Evolutionary conservation across 1,140 invertebrate genomes (phyloP), one percentile per base, ranked within the genome.

Genomic region (Ceratosolen fusciceps): DNA sequence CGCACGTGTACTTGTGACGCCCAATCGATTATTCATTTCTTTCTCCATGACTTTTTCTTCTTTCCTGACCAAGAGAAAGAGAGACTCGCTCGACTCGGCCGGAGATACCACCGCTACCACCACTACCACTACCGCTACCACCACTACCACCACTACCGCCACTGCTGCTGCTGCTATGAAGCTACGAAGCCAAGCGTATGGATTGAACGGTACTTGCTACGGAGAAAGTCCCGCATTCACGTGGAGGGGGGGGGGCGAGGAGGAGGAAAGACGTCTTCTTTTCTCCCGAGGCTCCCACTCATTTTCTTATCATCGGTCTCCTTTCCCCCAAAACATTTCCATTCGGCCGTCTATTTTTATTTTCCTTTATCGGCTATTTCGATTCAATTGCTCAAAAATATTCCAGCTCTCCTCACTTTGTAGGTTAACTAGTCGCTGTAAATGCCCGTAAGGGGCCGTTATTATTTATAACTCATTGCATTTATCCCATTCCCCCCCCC

Each of bases 151-250:
- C n/a, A n/a, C n/a, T n/a, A n/a, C n/a, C n/a, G n/a, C n/a, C n/a
- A n/a, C n/a, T n/a, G n/a, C n/a, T n/a, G n/a, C n/a, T n/a, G n/a
- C n/a, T n/a, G n/a, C n/a, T n/a, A n/a, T n/a, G n/a, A n/a, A n/a
- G n/a, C n/a, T n/a, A n/a, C n/a, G n/a, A n/a, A n/a, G n/a, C n/a
- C n/a, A n/a, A n/a, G n/a, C n/a, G n/a, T n/a, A 82, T 78, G 84
- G 79, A 84, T 77, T 84, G 88, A 80, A 90, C 88, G 89, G 88
- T 90, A 90, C 88, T 85, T 81, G 87, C 79, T 86, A 85, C 84
- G 85, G 89, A 90, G 88, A 90, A 90, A 90, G 89, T 90, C 74
- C 24, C 24, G 19, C 34, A 39, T 24, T 39, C 39, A 9, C 19
- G 16, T 37, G 19, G 19, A n/a, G n/a, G n/a, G n/a, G n/a, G n/a